Conservation (phyloP, 2,888 invertebrate species). For the Drosophila nr. fundita region DNA sequence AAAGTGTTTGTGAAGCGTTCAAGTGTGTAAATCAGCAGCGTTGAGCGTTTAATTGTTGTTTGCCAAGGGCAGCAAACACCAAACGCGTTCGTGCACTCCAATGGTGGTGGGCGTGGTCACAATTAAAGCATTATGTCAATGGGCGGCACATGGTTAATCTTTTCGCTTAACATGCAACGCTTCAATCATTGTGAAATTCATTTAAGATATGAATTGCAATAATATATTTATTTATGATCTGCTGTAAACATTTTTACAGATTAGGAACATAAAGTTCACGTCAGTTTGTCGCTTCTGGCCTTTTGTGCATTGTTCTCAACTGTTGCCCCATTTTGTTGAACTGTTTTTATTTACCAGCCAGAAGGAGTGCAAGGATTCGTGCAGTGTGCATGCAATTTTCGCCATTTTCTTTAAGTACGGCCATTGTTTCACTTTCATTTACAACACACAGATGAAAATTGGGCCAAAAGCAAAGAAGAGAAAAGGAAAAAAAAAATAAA, state of each 20-base stretch:
- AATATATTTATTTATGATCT: background rate
- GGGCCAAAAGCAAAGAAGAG: slow-evolving; percentile 65
- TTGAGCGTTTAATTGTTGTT: slow-evolving; percentile 73
- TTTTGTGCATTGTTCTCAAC: slow-evolving; percentile 4
- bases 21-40: slow-evolving; percentile 66
- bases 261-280: background rate
- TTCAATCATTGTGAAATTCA: background rate
- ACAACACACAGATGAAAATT: slow-evolving; percentile 70
- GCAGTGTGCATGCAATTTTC: slow-evolving; percentile 76
- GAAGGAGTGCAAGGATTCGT: slow-evolving; percentile 39
- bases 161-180: background rate
- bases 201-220: background rate
- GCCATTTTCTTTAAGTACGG: slow-evolving; percentile 77
- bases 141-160: slow-evolving; percentile 12
- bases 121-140: slow-evolving; percentile 60
- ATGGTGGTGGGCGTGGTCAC: slow-evolving; percentile 29
- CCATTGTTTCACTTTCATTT: slow-evolving; percentile 78
- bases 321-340: slow-evolving; percentile 39
- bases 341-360: slow-evolving; percentile 46
- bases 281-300: slow-evolving; percentile 23
- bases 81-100: slow-evolving; percentile 33
- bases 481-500: slow-evolving; percentile 33
- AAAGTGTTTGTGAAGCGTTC: slow-evolving; percentile 66
- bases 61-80: slow-evolving; percentile 50
- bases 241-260: background rate